Evolutionary conservation across 1,140 invertebrate genomes (phyloP), one percentile per base, ranked within the genome.

Genomic region (Probaryconus sp.): DNA sequence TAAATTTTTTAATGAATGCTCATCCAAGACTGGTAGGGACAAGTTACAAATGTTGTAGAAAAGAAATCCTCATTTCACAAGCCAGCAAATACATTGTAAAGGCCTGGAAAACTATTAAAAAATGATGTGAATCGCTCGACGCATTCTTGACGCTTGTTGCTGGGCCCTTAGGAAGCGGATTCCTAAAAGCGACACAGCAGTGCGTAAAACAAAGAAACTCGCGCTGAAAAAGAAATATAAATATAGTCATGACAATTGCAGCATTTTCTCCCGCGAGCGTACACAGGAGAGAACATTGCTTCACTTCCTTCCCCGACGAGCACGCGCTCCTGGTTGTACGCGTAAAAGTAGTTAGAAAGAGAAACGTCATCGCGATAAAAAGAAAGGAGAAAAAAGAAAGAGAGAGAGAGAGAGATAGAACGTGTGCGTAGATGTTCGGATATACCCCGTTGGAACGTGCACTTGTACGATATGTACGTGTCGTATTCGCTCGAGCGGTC

Each of bases 401-500:
- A 33, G 20, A 18, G 38, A 50, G 24, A 45, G 16, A 40, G n/a
- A 21, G 56, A 43, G 18, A 9, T 9, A 21, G 13, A 30, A 33
- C 60, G 70, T 77, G 75, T n/a, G n/a, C n/a, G n/a, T 81, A 77
- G 78, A 81, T 80, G 77, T 56, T 80, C 76, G 77, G 48, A 38
- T 78, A 68, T 70, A 73, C 76, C 76, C 69, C 67, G 13, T 65
- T 70, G 68, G 76, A 77, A 73, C 79, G 79, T 79, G 80, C 80
- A 84, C 82, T 87, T 84, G 81, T 85, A 82, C 78, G 78, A 74
- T 76, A 76, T 63, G 76, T 81, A 82, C 83, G 79, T 80, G 81
- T 81, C 77, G 80, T 81, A 83, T 83, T 85, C 80, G 80, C 79
- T 83, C 72, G 71, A 84, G 79, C 64, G 40, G 40, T 65, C 79